A percentile compares a stretch with the other conserved stretches of the same genome.
Evolutionary conservation across 2,888 invertebrate genomes (phyloP).

Genomic region (Apamea epomidion): DNA sequence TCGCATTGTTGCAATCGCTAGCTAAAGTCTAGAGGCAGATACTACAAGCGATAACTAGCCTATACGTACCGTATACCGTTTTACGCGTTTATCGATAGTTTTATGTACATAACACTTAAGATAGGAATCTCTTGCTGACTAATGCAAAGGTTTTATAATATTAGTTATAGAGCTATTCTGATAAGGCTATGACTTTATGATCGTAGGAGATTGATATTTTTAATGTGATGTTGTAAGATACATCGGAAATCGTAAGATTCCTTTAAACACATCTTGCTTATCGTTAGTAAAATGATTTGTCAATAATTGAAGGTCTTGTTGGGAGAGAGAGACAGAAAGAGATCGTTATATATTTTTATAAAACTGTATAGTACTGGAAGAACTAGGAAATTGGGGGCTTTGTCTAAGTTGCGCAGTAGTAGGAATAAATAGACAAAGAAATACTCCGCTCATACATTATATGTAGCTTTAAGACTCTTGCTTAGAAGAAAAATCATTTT

Average conservation of each 20-base stretch:
- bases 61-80: background rate
- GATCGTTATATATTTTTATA: background rate
- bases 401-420: background rate
- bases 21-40: background rate
- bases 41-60: background rate
- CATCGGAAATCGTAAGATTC: background rate
- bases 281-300: background rate
- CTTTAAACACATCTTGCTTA: background rate
- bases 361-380: background rate
- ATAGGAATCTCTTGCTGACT: slow-evolving; percentile 10
- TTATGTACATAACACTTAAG: background rate
- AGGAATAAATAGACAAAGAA: background rate
- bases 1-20: background rate
- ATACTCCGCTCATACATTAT: background rate
- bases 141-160: slow-evolving; percentile 14
- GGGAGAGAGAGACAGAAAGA: background rate
- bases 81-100: slow-evolving; percentile 24
- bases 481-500: too few relatives aligned
- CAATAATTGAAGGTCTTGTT: background rate
- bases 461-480: too few relatives aligned
- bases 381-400: background rate
- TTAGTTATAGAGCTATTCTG: background rate
- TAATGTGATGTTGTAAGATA: background rate
- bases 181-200: slow-evolving; percentile 5
- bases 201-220: background rate